Evolutionary conservation across 2,888 invertebrate genomes (phyloP).

Genomic region (Ophion ellenae): DNA sequence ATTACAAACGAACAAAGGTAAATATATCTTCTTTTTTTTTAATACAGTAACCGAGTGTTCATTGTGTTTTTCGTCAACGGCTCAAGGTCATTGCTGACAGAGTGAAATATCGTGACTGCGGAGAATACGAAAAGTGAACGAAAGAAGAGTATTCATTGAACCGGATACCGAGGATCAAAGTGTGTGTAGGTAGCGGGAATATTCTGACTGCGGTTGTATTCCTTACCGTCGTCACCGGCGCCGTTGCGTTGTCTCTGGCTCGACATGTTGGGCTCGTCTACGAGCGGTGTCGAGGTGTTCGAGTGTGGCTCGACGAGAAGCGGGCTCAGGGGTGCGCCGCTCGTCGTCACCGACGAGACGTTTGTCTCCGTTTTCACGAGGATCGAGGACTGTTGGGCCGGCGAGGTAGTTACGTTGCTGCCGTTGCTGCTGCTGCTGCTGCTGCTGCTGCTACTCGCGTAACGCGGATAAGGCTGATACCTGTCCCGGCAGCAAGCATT

Average conservation of each 20-base stretch:
- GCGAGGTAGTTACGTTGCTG: slow-evolving; percentile 73
- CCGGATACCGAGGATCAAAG: background rate
- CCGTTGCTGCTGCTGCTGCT: slow-evolving; percentile 73
- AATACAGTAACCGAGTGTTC: too few relatives aligned
- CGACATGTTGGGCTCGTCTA: slow-evolving; percentile 85
- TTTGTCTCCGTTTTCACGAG: slow-evolving; percentile 79
- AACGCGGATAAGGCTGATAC: slow-evolving; percentile 81
- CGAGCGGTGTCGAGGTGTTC: slow-evolving; percentile 87
- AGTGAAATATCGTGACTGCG: background rate
- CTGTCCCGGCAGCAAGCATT: slow-evolving; percentile 62
- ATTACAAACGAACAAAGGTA: background rate
- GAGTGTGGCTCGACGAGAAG: slow-evolving; percentile 87
- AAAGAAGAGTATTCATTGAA: background rate
- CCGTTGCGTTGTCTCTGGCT: slow-evolving; percentile 81
- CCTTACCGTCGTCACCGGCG: slow-evolving; percentile 81
- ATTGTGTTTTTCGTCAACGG: background rate
- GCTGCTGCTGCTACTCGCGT: slow-evolving; percentile 72
- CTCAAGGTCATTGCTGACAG: background rate
- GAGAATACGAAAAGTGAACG: background rate
- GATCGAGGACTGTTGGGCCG: slow-evolving; percentile 76
- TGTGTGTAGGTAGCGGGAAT: background rate
- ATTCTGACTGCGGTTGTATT: background rate
- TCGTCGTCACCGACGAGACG: slow-evolving; percentile 80
- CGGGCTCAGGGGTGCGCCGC: slow-evolving; percentile 86
- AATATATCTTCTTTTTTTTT: background rate